Evolutionary conservation across 2,113 vertebrate species (phyloP).

Genomic region (Penelope pileata): DNA sequence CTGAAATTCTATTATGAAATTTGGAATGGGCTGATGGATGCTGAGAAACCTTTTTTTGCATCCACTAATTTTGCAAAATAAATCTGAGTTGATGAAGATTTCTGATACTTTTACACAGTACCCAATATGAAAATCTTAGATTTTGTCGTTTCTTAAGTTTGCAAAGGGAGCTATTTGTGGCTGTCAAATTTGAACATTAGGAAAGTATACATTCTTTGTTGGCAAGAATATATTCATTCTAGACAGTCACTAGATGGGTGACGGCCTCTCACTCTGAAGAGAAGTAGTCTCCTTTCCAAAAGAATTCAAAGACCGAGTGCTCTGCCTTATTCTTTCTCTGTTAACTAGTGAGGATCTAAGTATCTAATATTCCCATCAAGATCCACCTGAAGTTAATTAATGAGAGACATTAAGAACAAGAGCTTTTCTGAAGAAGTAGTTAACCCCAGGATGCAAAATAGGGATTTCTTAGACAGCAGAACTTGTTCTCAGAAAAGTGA

Average conservation of each 20-base stretch:
- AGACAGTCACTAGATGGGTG: not conserved
- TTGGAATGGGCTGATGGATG: not conserved
- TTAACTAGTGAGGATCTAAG: not conserved
- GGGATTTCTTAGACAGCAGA: not conserved
- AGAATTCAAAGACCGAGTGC: not conserved
- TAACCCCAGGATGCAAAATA: not conserved
- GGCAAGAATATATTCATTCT: not conserved
- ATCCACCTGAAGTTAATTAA: not conserved
- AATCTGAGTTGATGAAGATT: not conserved
- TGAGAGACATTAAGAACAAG: not conserved
- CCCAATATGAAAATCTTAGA: not conserved
- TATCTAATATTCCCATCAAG: not conserved
- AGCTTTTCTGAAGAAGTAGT: not conserved
- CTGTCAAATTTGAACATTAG: not conserved
- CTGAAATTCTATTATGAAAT: not conserved
- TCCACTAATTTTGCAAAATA: not conserved
- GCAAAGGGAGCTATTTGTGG: not conserved
- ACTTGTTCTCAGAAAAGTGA: not conserved
- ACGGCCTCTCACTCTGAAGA: not conserved
- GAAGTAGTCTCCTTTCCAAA: not conserved
- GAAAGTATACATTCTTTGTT: not conserved
- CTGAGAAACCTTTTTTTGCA: not conserved
- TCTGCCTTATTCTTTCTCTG: not conserved
- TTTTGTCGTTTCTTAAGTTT: not conserved
- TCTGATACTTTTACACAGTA: not conserved